Percentiles rank a stretch among this genome's conserved stretches.
phyloP scores from a whole-genome alignment of 2,888 invertebrate species.

The Ernsta delagoae region DNA sequence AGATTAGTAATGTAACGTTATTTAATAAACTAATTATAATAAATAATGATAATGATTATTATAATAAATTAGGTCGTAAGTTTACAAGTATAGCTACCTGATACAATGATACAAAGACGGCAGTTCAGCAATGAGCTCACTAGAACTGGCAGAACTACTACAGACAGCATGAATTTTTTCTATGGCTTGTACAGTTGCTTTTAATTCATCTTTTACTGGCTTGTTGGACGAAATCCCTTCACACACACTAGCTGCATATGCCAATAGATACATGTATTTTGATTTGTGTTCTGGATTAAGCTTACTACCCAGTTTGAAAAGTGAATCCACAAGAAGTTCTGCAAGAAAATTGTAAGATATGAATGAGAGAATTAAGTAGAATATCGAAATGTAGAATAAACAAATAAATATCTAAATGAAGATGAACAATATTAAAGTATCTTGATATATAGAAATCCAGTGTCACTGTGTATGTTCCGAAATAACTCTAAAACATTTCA shows the following conservation, averaged over 20 bases:
- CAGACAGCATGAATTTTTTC: constrained; percentile 97
- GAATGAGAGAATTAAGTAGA: background rate
- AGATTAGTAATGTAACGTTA: too few relatives aligned
- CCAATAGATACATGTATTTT: constrained; percentile 97
- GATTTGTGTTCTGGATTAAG: constrained; percentile 98
- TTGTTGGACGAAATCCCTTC: constrained; percentile 88
- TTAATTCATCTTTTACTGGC: constrained; percentile 95
- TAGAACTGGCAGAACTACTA: constrained; percentile 95
- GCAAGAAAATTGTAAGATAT: constrained; percentile 28
- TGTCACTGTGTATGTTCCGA: too few relatives aligned
- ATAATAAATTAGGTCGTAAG: too few relatives aligned
- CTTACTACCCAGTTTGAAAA: constrained; percentile 97
- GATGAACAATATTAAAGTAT: too few relatives aligned
- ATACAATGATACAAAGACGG: constrained; percentile 91
- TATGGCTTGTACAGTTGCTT: constrained; percentile 94
- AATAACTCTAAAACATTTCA: too few relatives aligned
- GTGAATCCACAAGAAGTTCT: constrained; percentile 95
- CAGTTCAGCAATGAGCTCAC: constrained; percentile 96
- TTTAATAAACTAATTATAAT: too few relatives aligned
- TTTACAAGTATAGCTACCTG: too few relatives aligned
- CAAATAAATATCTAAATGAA: too few relatives aligned
- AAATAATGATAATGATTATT: too few relatives aligned
- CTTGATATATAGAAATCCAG: too few relatives aligned
- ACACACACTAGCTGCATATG: constrained; percentile 97
- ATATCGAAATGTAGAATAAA: too few relatives aligned